phyloP scores from a whole-genome alignment of 2,113 vertebrate genomes.

The Pleuronectes platessa region DNA sequence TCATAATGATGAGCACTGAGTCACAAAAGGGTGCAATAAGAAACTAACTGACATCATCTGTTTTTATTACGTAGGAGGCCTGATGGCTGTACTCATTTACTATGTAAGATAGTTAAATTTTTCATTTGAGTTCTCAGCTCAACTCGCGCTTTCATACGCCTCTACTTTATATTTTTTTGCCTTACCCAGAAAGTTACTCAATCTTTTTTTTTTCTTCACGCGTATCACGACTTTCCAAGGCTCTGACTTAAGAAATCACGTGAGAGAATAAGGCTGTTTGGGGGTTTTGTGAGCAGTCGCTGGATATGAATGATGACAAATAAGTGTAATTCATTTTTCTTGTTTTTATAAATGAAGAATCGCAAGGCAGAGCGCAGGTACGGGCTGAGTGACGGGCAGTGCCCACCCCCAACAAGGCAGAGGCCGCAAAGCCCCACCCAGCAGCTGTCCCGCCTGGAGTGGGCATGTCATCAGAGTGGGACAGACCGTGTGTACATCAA shows the following conservation, averaged over 20 bases:
- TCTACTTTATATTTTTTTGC: constrained; percentile 4
- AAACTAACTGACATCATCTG: constrained; percentile 9
- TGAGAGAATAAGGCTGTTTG: not conserved
- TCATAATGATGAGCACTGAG: constrained; percentile 19
- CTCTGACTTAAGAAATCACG: not conserved
- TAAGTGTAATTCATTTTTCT: not conserved
- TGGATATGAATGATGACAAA: not conserved
- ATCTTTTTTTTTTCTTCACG: not conserved
- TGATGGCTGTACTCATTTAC: constrained; percentile 44
- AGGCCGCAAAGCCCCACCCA: constrained; percentile 57
- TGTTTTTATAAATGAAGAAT: constrained; percentile 50
- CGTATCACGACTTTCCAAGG: not conserved
- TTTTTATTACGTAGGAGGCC: constrained; percentile 9
- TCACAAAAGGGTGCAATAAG: constrained; percentile 30
- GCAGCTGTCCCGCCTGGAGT: constrained; percentile 76
- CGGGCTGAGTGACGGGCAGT: constrained; percentile 47
- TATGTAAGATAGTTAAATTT: constrained; percentile 40
- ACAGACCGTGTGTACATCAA: constrained; percentile 83
- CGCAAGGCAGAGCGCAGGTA: constrained; percentile 63
- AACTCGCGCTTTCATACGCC: constrained; percentile 6
- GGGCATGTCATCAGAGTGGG: constrained; percentile 83
- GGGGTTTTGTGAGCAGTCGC: not conserved
- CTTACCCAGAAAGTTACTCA: not conserved
- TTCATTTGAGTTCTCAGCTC: constrained; percentile 33
- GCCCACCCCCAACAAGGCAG: constrained; percentile 15